Evolutionary conservation across 2,888 invertebrate genomes (phyloP).

Genomic region (Eupithecia abbreviata): DNA sequence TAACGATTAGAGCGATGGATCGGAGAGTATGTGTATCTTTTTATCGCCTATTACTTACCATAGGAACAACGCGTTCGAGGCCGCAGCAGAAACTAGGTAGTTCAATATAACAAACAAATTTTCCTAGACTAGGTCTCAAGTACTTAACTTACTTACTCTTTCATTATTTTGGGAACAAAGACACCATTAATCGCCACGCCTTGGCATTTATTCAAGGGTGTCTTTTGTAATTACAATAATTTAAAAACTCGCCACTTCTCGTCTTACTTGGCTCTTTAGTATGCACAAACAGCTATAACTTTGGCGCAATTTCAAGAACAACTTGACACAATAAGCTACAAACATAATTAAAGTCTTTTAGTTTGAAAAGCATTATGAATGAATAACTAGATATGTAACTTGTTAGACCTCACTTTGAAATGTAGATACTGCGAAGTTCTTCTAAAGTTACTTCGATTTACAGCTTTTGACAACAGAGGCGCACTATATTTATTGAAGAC

Average conservation of each 20-base stretch:
- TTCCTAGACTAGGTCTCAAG: too few species aligned
- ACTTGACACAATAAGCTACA: conserved; percentile 34
- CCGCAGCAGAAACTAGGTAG: too few species aligned
- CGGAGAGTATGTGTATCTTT: too few species aligned
- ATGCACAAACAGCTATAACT: conserved; percentile 37
- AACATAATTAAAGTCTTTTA: conserved; percentile 27
- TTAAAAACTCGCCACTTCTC: conserved; percentile 35
- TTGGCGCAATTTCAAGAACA: conserved; percentile 38
- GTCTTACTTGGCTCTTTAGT: conserved; percentile 37
- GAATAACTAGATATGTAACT: background rate
- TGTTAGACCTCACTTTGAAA: background rate
- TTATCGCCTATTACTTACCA: too few species aligned
- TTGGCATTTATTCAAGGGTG: conserved; percentile 38
- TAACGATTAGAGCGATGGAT: too few species aligned
- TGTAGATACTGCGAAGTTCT: background rate
- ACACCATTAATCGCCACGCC: conserved; percentile 14
- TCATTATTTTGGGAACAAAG: conserved; percentile 11
- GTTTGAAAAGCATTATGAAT: conserved; percentile 18
- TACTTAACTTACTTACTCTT: background rate
- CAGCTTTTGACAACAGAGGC: background rate
- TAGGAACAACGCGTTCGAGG: too few species aligned
- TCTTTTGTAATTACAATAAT: conserved; percentile 41
- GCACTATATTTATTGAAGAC: background rate
- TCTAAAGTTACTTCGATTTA: background rate
- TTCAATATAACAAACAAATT: too few species aligned